phyloP scores from a whole-genome alignment of 1,140 invertebrate species.

The Formica exsecta region DNA sequence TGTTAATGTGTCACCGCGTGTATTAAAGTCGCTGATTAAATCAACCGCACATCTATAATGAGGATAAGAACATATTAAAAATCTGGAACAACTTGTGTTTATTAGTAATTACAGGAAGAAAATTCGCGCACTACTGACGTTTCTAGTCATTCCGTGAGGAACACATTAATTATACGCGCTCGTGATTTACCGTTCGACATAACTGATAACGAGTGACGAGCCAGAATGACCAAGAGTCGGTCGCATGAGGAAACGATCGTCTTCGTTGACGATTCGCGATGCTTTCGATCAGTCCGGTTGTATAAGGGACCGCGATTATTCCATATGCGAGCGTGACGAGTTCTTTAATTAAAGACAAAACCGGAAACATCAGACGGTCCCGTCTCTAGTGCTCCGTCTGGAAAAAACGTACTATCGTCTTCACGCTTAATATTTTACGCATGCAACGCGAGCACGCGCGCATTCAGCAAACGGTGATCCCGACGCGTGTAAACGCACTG shows the following conservation, averaged over 20 bases:
- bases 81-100: neutral
- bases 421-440: conserved; percentile 57
- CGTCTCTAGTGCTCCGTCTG: conserved; percentile 1
- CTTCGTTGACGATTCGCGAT: conserved; percentile 20
- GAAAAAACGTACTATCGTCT: conserved; percentile 41
- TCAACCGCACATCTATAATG: neutral
- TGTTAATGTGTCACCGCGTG: neutral
- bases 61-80: neutral
- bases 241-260: conserved; percentile 36
- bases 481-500: conserved; percentile 1
- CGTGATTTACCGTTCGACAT: conserved; percentile 7
- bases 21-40: neutral
- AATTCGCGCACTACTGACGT: neutral
- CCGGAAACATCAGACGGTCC: conserved; percentile 60
- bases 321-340: conserved; percentile 33
- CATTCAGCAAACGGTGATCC: conserved; percentile 13
- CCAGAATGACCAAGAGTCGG: neutral
- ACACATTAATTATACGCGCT: conserved; percentile 27
- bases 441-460: conserved; percentile 1
- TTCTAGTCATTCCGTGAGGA: neutral
- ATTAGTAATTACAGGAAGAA: neutral
- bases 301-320: conserved; percentile 57
- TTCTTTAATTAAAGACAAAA: conserved; percentile 64
- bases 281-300: conserved; percentile 63
- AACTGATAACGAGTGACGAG: neutral